Conservation (phyloP, 1,140 invertebrate genomes). For the Drosophila bocki region DNA sequence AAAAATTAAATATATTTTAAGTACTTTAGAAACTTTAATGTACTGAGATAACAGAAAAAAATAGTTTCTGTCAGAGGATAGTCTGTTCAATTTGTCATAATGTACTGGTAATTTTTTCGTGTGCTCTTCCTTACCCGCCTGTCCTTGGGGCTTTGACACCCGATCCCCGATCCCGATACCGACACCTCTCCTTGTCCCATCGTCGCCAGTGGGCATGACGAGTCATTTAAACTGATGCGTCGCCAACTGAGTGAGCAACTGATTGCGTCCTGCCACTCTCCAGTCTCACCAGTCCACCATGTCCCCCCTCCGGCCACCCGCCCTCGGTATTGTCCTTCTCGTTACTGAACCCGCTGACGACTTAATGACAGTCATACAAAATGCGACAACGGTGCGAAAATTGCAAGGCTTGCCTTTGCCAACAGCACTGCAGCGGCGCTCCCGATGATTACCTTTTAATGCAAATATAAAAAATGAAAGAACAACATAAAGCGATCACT, state of each 20-base stretch:
- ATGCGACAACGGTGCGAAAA: conserved; percentile 80
- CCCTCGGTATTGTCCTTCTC: conserved; percentile 38
- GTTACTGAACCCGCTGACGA: conserved; percentile 74
- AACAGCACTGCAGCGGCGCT: conserved; percentile 41
- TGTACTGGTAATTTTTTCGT: not conserved
- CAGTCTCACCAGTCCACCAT: conserved; percentile 11
- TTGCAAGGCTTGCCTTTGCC: conserved; percentile 66
- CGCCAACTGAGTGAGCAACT: conserved; percentile 62
- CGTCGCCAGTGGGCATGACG: conserved; percentile 47
- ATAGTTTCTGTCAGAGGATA: no score
- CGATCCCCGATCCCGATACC: not conserved
- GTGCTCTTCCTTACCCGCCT: not conserved
- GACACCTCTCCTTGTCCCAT: not conserved
- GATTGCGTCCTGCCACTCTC: conserved; percentile 65
- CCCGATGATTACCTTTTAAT: conserved; percentile 82
- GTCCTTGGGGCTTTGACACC: conserved; percentile 24
- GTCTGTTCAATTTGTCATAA: no score
- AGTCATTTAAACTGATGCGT: conserved; percentile 71
- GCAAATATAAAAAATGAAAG: conserved; percentile 59
- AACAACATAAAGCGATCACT: conserved; percentile 32
- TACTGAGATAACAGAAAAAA: no score
- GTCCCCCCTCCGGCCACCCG: not conserved
- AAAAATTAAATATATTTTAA: not conserved
- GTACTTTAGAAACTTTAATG: not conserved
- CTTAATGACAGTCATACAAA: conserved; percentile 82